Evolutionary conservation across 2,888 invertebrate species (phyloP).

Genomic region (Cantharis lateralis): DNA sequence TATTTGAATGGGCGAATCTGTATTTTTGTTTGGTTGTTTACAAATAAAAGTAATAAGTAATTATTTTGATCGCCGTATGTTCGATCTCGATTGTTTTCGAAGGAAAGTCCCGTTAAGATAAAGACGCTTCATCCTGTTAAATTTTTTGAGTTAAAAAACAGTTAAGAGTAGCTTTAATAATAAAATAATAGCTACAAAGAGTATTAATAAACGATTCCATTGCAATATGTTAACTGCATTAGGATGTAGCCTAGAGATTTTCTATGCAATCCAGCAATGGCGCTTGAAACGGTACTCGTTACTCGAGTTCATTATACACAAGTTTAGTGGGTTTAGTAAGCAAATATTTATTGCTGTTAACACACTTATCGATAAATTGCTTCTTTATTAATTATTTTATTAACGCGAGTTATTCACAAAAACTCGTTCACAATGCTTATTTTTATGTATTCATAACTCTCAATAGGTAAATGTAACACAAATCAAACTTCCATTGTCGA

Average conservation of each 20-base stretch:
- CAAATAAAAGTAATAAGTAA: neutral
- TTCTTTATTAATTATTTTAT: neutral
- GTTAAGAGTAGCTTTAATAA: neutral
- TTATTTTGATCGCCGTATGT: neutral
- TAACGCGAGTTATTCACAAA: neutral
- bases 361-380: constrained; percentile 2
- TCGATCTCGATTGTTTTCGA: neutral
- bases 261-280: constrained; percentile 7
- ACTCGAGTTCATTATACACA: constrained; percentile 15
- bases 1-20: neutral
- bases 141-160: neutral
- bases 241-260: neutral
- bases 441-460: neutral
- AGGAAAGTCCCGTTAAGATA: neutral
- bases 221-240: constrained; percentile 3
- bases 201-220: neutral
- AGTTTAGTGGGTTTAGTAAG: constrained; percentile 21
- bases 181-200: neutral
- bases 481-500: neutral
- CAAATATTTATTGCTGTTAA: constrained; percentile 4
- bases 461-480: neutral
- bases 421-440: neutral
- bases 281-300: constrained; percentile 22
- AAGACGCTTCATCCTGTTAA: neutral
- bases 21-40: neutral